Conservation (phyloP, 37 sponge, comb jelly and placozoan genomes). For the Ianthella basta region DNA sequence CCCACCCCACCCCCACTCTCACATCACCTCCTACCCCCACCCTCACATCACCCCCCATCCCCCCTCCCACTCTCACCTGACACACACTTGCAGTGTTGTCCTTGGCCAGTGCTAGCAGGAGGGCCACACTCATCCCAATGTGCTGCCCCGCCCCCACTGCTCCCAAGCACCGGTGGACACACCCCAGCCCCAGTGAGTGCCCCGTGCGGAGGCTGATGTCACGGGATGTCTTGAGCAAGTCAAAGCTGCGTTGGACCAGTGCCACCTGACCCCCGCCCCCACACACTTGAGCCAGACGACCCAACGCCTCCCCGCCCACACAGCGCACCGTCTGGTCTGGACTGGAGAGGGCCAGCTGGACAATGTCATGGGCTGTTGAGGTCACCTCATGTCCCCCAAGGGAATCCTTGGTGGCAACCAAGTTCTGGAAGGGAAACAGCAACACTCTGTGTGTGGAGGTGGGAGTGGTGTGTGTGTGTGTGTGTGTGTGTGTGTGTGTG, state of each 20-base stretch:
- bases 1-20: background rate
- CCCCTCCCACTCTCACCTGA: background rate
- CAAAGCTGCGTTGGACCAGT: slow-evolving; percentile 84
- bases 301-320: slow-evolving; percentile 93
- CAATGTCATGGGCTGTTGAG: background rate
- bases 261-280: slow-evolving; percentile 82
- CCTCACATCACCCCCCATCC: background rate
- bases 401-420: slow-evolving; percentile 12
- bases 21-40: too few species aligned
- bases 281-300: slow-evolving; percentile 84
- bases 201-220: slow-evolving; percentile 82
- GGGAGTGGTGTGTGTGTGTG: too few species aligned
- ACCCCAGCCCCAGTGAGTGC: slow-evolving; percentile 91
- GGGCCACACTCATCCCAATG: slow-evolving; percentile 75
- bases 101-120: slow-evolving; percentile 79
- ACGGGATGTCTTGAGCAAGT: slow-evolving; percentile 65
- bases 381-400: slow-evolving; percentile 32
- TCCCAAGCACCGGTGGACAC: slow-evolving; percentile 94
- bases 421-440: background rate
- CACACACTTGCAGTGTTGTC: slow-evolving; percentile 55
- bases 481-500: background rate
- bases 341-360: slow-evolving; percentile 81
- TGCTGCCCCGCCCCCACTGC: slow-evolving; percentile 95
- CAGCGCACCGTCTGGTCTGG: slow-evolving; percentile 86
- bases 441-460: background rate